Conservation (phyloP, 2,797 vertebrate species). For the Numenius phaeopus region DNA sequence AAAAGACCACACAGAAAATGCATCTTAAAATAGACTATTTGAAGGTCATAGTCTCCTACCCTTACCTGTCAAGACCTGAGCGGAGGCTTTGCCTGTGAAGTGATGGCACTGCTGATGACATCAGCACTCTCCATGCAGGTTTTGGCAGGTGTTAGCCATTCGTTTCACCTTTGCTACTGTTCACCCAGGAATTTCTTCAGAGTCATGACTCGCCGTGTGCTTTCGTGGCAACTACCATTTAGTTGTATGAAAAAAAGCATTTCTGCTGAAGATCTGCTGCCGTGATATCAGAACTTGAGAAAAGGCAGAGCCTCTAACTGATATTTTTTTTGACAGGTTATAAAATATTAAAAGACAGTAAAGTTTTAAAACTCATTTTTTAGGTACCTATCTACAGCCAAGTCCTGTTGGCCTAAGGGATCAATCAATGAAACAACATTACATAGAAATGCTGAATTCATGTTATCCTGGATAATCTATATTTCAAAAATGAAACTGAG, state of each 20-base stretch:
- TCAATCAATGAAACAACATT: constrained; percentile 82
- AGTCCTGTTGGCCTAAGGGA: constrained; percentile 65
- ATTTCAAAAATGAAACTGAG: constrained; percentile 78
- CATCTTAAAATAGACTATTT: constrained; percentile 71
- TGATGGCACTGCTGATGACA: constrained; percentile 72
- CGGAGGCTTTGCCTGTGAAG: constrained; percentile 44
- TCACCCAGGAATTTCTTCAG: constrained; percentile 73
- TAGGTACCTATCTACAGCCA: constrained; percentile 62
- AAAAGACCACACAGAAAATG: constrained; percentile 61
- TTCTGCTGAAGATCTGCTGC: constrained; percentile 58
- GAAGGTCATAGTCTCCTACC: constrained; percentile 66
- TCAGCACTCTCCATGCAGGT: constrained; percentile 67
- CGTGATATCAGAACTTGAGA: constrained; percentile 36
- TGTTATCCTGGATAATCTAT: constrained; percentile 78
- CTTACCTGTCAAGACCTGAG: constrained; percentile 67
- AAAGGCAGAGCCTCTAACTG: constrained; percentile 58
- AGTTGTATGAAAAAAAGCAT: constrained; percentile 34
- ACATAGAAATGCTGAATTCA: constrained; percentile 80
- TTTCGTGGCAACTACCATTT: constrained; percentile 69
- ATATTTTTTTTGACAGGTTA: constrained; percentile 74
- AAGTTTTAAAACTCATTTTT: constrained; percentile 80
- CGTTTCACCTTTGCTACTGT: constrained; percentile 69
- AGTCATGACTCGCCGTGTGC: constrained; percentile 65
- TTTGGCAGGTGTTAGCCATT: constrained; percentile 70
- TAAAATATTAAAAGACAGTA: constrained; percentile 75